Base-by-base conservation (phyloP, 1,140 invertebrate genomes). In the Drosophila pseudoobscura region DNA sequence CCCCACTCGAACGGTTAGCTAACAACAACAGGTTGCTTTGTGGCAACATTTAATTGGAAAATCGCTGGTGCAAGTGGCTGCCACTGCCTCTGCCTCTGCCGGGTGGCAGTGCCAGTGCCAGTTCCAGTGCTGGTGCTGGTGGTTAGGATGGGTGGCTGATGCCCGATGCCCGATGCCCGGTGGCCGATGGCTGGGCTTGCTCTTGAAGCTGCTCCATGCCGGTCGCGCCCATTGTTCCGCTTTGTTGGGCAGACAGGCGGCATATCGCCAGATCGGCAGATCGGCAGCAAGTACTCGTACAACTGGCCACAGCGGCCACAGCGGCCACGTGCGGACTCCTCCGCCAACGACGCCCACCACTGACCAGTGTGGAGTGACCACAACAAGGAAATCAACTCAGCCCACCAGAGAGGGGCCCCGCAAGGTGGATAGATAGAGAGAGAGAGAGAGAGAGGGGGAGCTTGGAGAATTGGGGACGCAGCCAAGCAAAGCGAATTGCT, bases 401-500 rank as follows among this genome's bases (percentile, higher is more conserved):
- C 44, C 15, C 7, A 11, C 39, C 22, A n/a, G 8, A 47, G 45
- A 6, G 20, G 9, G 50, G 8, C 31, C 9, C 31, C 31, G 11
- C n/a, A 15, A 20, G 26, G 8, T n/a, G 11, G 63, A 56, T 24
- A 29, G 54, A 65, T 17, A 58, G 56, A 47, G n/a, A 39, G 50
- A 58, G 63, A 51, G 54, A 20, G 35, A 3, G 35, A 13, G 17
- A 8, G 11, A 24, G 4, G 9, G 35, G 45, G 59, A 22, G 20
- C 15, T 44, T 44, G 20, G 35, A 71, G 56, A 50, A 52, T 60
- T 54, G 60, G 62, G 64, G 61, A 80, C 63, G 68, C 82, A 85
- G 74, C 82, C 60, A 80, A 87, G 80, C 82, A 64, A 43, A 80
- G 62, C 82, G 70, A 85, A 85, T 85, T 85, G 80, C 73, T 87